Evolutionary conservation across 35 echinoderm and acorn worm species (phyloP), one percentile per base, ranked within the genome.

Genomic region (Apostichopus californicus): DNA sequence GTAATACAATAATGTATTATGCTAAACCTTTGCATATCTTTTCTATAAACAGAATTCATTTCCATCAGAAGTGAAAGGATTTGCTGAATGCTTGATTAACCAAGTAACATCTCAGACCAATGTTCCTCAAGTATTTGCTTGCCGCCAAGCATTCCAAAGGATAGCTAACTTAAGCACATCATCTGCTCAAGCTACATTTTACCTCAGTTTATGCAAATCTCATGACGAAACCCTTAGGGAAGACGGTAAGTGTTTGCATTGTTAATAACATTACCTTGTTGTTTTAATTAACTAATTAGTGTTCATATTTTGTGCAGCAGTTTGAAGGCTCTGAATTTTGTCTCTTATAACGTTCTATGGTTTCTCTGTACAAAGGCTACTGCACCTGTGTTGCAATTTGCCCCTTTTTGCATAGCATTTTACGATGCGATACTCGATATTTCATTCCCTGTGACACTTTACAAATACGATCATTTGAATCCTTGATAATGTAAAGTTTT

Each of bases 31-130:
- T 46, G 34, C 34, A 46, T 73, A 3, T 75, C n/a, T 75, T n/a
- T 75, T n/a, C 4, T 75, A 5, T 75, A n/a, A 20, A 75, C 71
- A 75, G 71, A 75, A 18, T 75, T 75, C 71, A 75, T 75, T 75
- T 75, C 71, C 71, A n/a, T 18, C 71, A 75, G 71, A 75, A 22
- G 71, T 75, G 71, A 75, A 18, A 75, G 71, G 71, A n/a, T 75
- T 75, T 22, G 71, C 71, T 7, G 15, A n/a, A 20, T 18, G 21
- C 14, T 75, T 75, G 3, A 22, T 75, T 22, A 1, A 75, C 14
- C 71, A 75, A 20, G 0, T 75, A 20, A 75, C 71, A 75, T 75
- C 20, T 22, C 14, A 75, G 7, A 75, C 71, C 20, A 22, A n/a
- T 5, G 71, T 75, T 20, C 15, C 71, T 24, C 71, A 75, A 75